These are phyloP conservation scores for Myrmophylax atrothorax DNA, from an alignment of 2,113 vertebrate species.

Conservation along the genomic window DNA sequence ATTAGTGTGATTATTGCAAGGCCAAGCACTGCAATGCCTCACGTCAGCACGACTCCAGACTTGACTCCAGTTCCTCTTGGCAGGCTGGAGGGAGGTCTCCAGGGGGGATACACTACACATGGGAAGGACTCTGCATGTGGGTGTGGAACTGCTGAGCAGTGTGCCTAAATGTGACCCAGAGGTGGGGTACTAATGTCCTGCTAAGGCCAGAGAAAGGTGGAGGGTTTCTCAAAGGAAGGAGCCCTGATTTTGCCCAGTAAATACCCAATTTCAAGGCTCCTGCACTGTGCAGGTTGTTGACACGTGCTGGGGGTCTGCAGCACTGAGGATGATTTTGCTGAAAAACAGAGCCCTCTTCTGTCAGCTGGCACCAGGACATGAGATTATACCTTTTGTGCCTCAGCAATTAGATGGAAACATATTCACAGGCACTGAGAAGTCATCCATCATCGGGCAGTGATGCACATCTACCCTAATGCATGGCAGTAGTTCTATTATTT, in stretches of 20 bases:
- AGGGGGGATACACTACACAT: fast-evolving
- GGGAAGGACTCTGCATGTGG: not conserved
- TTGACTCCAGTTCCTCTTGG: not conserved
- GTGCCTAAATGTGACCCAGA: too few species aligned
- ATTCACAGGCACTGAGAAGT: not conserved
- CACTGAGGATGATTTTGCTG: not conserved
- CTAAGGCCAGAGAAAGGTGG: not conserved
- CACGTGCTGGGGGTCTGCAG: not conserved
- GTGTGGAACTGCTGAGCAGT: not conserved
- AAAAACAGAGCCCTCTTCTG: constrained; percentile 22
- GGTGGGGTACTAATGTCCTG: not conserved
- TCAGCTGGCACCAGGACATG: not conserved
- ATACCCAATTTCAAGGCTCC: not conserved
- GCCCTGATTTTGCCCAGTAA: not conserved
- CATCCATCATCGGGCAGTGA: not conserved
- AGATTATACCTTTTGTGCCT: not conserved
- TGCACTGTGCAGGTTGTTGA: not conserved
- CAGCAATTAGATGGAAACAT: not conserved
- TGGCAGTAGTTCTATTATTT: not conserved
- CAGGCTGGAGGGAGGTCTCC: not conserved
- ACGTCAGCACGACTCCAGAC: fast-evolving
- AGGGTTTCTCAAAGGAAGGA: not conserved
- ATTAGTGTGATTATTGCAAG: not conserved
- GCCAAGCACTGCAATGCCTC: not conserved
- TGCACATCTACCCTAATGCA: not conserved